Percentiles rank a stretch among this genome's conserved stretches.
phyloP scores from a whole-genome alignment of 1,140 invertebrate genomes.

The Dolichoris vasculosae region DNA sequence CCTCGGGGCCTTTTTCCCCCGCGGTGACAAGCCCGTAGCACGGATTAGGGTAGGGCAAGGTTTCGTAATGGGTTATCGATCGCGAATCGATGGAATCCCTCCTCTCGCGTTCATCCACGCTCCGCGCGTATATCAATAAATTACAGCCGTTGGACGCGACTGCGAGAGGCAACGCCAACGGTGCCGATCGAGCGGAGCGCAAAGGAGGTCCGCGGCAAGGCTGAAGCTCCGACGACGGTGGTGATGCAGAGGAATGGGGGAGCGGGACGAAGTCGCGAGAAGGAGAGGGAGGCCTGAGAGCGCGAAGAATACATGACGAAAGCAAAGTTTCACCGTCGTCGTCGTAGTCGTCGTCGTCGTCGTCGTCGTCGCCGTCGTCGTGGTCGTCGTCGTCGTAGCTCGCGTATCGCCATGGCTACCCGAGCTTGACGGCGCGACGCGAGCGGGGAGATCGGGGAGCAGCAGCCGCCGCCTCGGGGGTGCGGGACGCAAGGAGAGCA shows the following conservation, averaged over 20 bases:
- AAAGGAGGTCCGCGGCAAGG: neutral
- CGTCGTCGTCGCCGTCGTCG: conserved; percentile 37
- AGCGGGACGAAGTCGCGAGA: too few relatives aligned
- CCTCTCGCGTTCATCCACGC: neutral
- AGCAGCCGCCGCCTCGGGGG: neutral
- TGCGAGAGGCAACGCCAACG: neutral
- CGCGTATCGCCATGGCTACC: conserved; percentile 46
- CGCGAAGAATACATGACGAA: neutral
- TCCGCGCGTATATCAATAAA: neutral
- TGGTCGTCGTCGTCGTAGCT: neutral
- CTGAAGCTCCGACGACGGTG: neutral
- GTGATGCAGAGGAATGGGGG: neutral
- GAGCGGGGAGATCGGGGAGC: neutral
- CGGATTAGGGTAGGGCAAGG: neutral
- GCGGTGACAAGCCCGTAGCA: neutral
- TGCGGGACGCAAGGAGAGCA: neutral
- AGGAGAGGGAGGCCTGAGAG: neutral
- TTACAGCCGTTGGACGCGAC: neutral
- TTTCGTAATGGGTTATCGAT: conserved; percentile 17
- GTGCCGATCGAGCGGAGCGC: neutral
- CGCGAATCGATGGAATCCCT: neutral
- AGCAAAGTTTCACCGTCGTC: neutral
- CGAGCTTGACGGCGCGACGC: neutral
- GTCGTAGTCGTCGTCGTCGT: neutral
- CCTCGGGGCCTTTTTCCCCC: neutral